phyloP scores from a whole-genome alignment of 2,888 invertebrate genomes.

The Agrochola circellaris region DNA sequence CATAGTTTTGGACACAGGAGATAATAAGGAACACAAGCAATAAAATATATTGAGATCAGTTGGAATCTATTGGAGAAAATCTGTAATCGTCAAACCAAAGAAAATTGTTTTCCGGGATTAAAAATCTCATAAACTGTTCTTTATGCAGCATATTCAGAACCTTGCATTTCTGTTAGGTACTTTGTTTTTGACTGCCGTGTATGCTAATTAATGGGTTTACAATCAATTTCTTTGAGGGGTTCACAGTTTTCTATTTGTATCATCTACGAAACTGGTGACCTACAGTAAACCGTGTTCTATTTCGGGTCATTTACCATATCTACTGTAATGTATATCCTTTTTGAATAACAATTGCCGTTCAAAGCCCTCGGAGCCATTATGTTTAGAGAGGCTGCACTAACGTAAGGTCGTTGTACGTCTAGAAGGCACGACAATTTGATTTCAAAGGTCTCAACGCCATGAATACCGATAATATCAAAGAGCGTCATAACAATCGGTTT shows the following conservation, averaged over 20 bases:
- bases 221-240: neutral
- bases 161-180: neutral
- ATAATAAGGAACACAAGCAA: neutral
- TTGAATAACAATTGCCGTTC: slow-evolving; percentile 17
- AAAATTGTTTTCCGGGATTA: neutral
- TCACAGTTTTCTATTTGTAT: neutral
- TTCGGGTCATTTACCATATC: neutral
- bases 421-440: slow-evolving; percentile 27
- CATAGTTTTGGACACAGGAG: neutral
- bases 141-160: neutral
- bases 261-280: neutral
- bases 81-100: neutral
- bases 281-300: neutral
- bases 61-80: neutral
- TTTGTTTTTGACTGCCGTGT: neutral
- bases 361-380: slow-evolving; percentile 31
- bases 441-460: slow-evolving; percentile 24
- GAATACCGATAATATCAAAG: slow-evolving; percentile 29
- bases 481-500: slow-evolving; percentile 19
- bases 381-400: slow-evolving; percentile 32
- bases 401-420: slow-evolving; percentile 35
- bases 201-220: neutral
- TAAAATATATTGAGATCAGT: neutral
- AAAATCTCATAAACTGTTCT: neutral
- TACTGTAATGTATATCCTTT: slow-evolving; percentile 32